phyloP scores from a whole-genome alignment of 1,140 invertebrate species.

The Rhynchophorus ferrugineus region DNA sequence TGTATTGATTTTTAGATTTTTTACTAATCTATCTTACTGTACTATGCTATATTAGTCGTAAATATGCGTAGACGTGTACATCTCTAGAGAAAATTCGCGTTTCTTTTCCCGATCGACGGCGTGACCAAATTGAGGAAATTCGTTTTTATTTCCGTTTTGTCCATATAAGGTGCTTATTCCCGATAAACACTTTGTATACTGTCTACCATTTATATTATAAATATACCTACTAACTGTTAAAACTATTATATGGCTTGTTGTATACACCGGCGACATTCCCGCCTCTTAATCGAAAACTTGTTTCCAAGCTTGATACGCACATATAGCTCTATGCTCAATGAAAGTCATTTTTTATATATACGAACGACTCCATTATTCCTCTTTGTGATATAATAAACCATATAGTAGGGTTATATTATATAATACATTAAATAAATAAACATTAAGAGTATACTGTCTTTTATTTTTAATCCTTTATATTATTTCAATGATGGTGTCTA shows the following conservation, averaged over 20 bases:
- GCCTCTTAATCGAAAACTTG: too few species aligned
- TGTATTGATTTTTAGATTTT: conserved; percentile 32
- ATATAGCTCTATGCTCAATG: too few species aligned
- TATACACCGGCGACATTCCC: too few species aligned
- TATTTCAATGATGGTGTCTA: neutral
- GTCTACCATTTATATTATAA: conserved; percentile 29
- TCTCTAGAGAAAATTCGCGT: conserved; percentile 2
- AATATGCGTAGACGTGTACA: conserved; percentile 18
- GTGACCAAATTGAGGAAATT: conserved; percentile 11
- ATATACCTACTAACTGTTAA: conserved; percentile 26
- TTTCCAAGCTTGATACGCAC: too few species aligned
- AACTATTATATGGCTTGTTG: too few species aligned
- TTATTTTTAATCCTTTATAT: neutral
- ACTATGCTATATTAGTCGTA: neutral
- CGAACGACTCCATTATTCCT: too few species aligned
- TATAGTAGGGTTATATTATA: too few species aligned
- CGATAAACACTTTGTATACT: conserved; percentile 31
- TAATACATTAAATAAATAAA: too few species aligned
- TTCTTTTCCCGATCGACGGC: conserved; percentile 2
- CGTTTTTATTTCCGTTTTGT: conserved; percentile 18
- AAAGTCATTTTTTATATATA: too few species aligned
- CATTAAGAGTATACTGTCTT: too few species aligned
- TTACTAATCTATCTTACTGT: conserved; percentile 22
- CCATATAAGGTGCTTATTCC: conserved; percentile 24
- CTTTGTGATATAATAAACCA: too few species aligned